These are phyloP conservation scores for Asarcornis scutulata DNA, from an alignment of 2,113 vertebrate species.

Conservation along the genomic window DNA sequence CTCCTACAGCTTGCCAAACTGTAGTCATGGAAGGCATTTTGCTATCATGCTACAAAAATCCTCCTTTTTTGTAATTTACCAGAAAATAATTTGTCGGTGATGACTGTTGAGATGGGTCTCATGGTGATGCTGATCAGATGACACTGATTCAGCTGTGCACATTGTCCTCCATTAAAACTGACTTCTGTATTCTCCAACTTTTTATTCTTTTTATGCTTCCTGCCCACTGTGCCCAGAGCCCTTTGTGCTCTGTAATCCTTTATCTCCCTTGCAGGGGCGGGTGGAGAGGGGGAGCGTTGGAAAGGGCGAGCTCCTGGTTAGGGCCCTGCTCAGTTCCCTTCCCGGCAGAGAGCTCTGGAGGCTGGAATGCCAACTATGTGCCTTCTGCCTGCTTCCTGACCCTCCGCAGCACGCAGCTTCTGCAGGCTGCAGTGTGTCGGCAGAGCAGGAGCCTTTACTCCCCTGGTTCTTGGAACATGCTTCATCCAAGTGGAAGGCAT, in stretches of 20 bases:
- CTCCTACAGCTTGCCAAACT: neutral
- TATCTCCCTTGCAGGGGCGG: neutral
- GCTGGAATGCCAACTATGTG: constrained; percentile 62
- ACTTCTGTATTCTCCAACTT: neutral
- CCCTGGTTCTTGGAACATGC: neutral
- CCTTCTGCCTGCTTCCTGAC: neutral
- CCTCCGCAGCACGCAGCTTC: neutral
- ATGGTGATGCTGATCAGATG: neutral
- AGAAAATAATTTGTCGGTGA: neutral
- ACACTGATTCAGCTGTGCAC: neutral
- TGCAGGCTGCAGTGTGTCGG: neutral
- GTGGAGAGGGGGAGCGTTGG: neutral
- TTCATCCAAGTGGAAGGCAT: neutral
- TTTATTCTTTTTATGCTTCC: neutral
- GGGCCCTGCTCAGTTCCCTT: neutral
- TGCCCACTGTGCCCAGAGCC: neutral
- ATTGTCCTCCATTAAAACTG: neutral
- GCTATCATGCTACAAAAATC: neutral
- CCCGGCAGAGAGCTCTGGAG: neutral
- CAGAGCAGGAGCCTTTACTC: neutral
- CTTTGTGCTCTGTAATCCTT: constrained; percentile 5
- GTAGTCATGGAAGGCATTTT: neutral
- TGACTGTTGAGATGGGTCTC: neutral
- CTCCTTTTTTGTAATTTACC: neutral
- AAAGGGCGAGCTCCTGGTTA: neutral